Evolutionary conservation across 2,113 vertebrate genomes (phyloP).

Genomic region (Mirounga angustirostris): DNA sequence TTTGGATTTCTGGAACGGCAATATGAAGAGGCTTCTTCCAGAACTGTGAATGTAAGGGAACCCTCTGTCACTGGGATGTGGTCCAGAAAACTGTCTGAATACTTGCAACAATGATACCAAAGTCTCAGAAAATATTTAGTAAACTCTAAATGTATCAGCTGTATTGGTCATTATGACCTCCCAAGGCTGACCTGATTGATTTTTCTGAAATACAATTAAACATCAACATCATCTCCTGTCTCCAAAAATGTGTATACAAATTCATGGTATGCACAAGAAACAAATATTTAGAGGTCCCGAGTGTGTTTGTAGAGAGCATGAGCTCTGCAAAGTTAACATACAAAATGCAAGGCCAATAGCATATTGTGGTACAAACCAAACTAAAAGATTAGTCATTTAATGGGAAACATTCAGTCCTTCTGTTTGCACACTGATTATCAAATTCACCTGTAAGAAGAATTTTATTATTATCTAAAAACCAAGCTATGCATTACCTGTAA

Average conservation of each 20-base stretch:
- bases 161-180: background rate
- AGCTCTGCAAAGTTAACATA: background rate
- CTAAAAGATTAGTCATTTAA: background rate
- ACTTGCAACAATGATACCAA: background rate
- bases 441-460: background rate
- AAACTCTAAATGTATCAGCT: background rate
- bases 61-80: background rate
- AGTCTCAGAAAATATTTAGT: background rate
- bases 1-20: background rate
- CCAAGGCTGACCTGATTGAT: background rate
- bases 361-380: background rate
- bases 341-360: background rate
- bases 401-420: background rate
- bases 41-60: background rate
- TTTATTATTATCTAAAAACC: background rate
- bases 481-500: background rate
- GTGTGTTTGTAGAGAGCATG: background rate
- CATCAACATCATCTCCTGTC: background rate
- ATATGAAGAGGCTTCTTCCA: background rate
- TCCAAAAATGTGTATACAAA: background rate
- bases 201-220: constrained; percentile 14
- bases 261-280: background rate
- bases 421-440: background rate
- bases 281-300: background rate
- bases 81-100: background rate